Evolutionary conservation across 2,797 vertebrate genomes (phyloP).

Genomic region (Xiphophorus birchmanni): DNA sequence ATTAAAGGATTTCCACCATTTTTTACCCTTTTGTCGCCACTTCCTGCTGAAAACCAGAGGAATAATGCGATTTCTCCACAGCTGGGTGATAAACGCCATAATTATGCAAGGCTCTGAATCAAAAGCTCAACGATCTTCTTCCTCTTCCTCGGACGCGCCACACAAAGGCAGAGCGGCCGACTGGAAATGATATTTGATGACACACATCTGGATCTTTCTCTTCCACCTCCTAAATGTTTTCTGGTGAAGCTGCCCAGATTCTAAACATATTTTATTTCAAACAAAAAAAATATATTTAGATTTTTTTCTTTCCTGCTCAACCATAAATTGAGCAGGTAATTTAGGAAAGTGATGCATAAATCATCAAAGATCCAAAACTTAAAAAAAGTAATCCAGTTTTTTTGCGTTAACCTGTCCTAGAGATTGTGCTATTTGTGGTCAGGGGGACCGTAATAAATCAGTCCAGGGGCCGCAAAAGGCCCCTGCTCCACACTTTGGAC

Average conservation of each 20-base stretch:
- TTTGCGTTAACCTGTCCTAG: no score
- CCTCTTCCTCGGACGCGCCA: slow-evolving; percentile 42
- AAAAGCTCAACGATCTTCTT: slow-evolving; percentile 51
- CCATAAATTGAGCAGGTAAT: no score
- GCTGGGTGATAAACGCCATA: slow-evolving; percentile 69
- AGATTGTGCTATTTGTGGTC: no score
- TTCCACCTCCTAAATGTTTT: accelerated
- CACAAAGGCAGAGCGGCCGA: slow-evolving; percentile 39
- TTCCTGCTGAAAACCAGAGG: slow-evolving; percentile 48
- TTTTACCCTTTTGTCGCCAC: not conserved
- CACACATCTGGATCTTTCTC: slow-evolving; percentile 56
- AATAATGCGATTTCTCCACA: slow-evolving; percentile 68
- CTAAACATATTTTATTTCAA: slow-evolving; percentile 5
- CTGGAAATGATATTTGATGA: slow-evolving; percentile 62
- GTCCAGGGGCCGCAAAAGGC: no score
- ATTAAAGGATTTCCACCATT: slow-evolving; percentile 38
- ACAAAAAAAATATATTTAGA: no score
- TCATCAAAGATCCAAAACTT: no score
- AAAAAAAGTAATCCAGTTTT: no score
- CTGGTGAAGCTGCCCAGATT: slow-evolving; percentile 24
- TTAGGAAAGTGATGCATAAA: no score
- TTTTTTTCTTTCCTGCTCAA: no score
- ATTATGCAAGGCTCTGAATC: slow-evolving; percentile 65
- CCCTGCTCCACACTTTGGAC: no score
- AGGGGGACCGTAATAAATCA: no score